Percentiles rank a stretch among this genome's conserved stretches.
Evolutionary conservation across 2,797 vertebrate genomes (phyloP).

Genomic region (Yasuhikotakia modesta): DNA sequence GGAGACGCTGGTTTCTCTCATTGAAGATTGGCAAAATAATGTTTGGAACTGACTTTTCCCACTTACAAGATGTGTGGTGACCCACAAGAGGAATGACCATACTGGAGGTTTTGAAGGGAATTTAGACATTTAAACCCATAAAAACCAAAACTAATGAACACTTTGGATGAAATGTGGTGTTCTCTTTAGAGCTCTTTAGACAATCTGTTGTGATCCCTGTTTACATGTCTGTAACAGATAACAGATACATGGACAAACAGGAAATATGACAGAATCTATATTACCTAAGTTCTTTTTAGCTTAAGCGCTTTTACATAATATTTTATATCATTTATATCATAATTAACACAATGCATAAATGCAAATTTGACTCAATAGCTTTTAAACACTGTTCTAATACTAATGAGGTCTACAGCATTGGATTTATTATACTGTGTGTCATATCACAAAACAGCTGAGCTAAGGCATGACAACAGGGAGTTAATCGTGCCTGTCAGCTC

Average conservation of each 20-base stretch:
- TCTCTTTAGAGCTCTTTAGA: not conserved
- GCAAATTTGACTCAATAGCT: too few relatives aligned
- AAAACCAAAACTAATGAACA: slow-evolving; percentile 20
- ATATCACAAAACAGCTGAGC: slow-evolving; percentile 1
- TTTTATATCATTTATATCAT: too few relatives aligned
- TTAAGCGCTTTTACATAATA: too few relatives aligned
- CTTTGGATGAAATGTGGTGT: not conserved
- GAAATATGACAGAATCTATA: too few relatives aligned
- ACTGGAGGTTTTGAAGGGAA: slow-evolving; percentile 29
- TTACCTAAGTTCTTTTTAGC: too few relatives aligned
- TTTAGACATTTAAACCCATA: not conserved
- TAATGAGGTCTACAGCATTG: slow-evolving; percentile 13
- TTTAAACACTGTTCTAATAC: not conserved
- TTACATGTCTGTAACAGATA: too few relatives aligned
- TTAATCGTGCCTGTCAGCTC: not conserved
- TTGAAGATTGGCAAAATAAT: slow-evolving; percentile 20
- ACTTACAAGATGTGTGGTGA: not conserved
- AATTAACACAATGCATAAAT: not conserved
- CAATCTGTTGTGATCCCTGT: not conserved
- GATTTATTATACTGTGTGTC: not conserved
- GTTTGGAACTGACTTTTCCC: slow-evolving; percentile 3
- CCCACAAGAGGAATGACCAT: slow-evolving; percentile 9
- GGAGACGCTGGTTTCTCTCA: slow-evolving; percentile 19
- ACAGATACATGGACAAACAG: too few relatives aligned
- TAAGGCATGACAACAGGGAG: slow-evolving; percentile 4